Evolutionary conservation across 2,888 invertebrate species (phyloP).

Genomic region (Leptopilina drosophilae): DNA sequence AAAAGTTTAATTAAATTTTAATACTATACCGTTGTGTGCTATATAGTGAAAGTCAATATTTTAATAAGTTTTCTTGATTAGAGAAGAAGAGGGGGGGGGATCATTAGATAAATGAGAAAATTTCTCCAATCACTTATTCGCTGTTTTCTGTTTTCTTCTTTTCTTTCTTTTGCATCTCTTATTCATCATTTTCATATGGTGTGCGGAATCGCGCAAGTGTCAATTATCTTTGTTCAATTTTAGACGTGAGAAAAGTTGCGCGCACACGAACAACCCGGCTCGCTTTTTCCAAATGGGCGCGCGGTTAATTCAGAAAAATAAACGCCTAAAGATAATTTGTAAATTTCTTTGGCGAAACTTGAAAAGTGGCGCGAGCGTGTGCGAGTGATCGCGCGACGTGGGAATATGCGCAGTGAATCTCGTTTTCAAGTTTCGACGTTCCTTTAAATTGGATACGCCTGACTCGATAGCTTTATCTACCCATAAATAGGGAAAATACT

Average conservation of each 20-base stretch:
- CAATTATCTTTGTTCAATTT: conserved; percentile 26
- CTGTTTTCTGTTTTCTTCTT: too few relatives aligned
- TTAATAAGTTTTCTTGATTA: conserved; percentile 23
- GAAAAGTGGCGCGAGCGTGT: too few relatives aligned
- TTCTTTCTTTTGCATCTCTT: neutral
- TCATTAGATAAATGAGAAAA: conserved; percentile 28
- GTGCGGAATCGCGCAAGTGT: neutral
- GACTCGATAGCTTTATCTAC: conserved; percentile 42
- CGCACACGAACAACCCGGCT: neutral
- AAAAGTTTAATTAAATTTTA: conserved; percentile 15
- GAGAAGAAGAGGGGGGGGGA: neutral
- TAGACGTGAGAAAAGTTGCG: conserved; percentile 13
- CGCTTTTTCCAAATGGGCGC: neutral
- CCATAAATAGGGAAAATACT: conserved; percentile 53
- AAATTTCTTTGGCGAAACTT: conserved; percentile 19
- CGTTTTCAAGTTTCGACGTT: conserved; percentile 28
- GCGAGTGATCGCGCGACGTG: neutral
- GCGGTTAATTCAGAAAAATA: conserved; percentile 17
- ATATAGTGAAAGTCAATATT: conserved; percentile 18
- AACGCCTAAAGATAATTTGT: conserved; percentile 13
- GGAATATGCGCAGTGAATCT: conserved; percentile 32
- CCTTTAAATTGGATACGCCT: conserved; percentile 41
- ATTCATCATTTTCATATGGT: neutral
- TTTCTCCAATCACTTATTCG: conserved; percentile 25
- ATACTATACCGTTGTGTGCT: neutral